Evolutionary conservation across 2,888 invertebrate species (phyloP), one percentile per base, ranked within the genome.

Genomic region (Capitulum mitella): DNA sequence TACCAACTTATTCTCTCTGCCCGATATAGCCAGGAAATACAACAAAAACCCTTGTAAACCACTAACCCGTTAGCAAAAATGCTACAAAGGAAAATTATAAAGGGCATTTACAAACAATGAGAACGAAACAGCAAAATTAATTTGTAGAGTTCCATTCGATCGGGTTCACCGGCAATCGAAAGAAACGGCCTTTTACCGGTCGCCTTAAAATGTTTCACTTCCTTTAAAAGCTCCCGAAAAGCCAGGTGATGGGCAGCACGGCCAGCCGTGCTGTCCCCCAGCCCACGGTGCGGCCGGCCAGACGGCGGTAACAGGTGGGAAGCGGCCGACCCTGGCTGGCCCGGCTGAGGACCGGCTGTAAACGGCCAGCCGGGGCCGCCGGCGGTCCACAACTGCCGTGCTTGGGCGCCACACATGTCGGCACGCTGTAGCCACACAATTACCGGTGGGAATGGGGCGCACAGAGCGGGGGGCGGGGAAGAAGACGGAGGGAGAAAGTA

Each of bases 271-370:
- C 16, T 1, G 6, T 26, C 3, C 26, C n/a, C 22, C 54, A 3
- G n/a, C 10, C n/a, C 10, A 5, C 58, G 6, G n/a, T 10, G 19
- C 58, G 19, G 61, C 61, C 32, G 61, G 54, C 54, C 61, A 61
- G 61, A 32, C 61, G 61, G 3, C 61, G 10, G 61, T 61, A 61
- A 61, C 61, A 61, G 61, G 61, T 61, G 61, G 61, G n/a, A 61
- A 32, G 61, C 61, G 61, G 61, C 5, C 61, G 61, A 61, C 61
- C 61, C 61, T 61, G 61, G 61, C 32, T 32, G 5, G 32, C 61
- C 61, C 16, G 14, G 0, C 16, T 14, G 61, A 32, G 61, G 16
- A n/a, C 8, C 32, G n/a, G 32, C 61, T 32, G 61, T 32, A 61
- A 61, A 32, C 61, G 61, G 32, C n/a, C 32, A 8, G 29, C 16